Evolutionary conservation across 2,888 invertebrate genomes (phyloP), one percentile per base, ranked within the genome.

Genomic region (Bunonema sp.): DNA sequence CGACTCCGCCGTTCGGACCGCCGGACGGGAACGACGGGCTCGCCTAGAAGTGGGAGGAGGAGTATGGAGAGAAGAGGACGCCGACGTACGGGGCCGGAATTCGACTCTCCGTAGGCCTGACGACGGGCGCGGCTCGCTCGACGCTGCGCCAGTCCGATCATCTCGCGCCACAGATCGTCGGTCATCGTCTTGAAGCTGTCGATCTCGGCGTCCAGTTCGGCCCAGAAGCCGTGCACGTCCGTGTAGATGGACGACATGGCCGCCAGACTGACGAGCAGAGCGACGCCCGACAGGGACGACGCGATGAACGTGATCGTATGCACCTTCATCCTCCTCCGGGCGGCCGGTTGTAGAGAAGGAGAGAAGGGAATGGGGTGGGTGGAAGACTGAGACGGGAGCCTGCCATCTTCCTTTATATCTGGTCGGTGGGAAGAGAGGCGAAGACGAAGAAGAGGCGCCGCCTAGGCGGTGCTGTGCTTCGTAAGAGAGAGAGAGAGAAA

Each of bases 161-260:
- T 57, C 39, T 65, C 66, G 21, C 47, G 42, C 65, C 66, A 67
- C 42, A 65, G 44, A 42, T 59, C 61, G 37, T 65, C 59, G 23
- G 65, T 62, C 15, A 50, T 47, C 21, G 42, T 39, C 54, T 60
- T 54, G 55, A 67, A 66, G 5, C 37, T 40, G 28, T 37, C 50
- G 46, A 66, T 67, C 44, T 66, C 67, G 12, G 47, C 29, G 36
- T 66, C 66, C 31, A 66, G 48, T 46, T 59, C 56, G 16, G 38
- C 44, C 57, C 59, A 61, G 45, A 62, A 57, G 24, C 47, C 49
- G 26, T 49, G 46, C 18, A 66, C 62, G 34, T 66, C 64, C 12
- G 49, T 44, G 52, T 59, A 63, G 47, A 66, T 65, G 42, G 49
- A 52, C 30, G 48, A 46, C 50, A 65, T 54, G 26, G 57, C 52